Conservation (phyloP, 2,888 invertebrate species). For the Chorisops tibialis region DNA sequence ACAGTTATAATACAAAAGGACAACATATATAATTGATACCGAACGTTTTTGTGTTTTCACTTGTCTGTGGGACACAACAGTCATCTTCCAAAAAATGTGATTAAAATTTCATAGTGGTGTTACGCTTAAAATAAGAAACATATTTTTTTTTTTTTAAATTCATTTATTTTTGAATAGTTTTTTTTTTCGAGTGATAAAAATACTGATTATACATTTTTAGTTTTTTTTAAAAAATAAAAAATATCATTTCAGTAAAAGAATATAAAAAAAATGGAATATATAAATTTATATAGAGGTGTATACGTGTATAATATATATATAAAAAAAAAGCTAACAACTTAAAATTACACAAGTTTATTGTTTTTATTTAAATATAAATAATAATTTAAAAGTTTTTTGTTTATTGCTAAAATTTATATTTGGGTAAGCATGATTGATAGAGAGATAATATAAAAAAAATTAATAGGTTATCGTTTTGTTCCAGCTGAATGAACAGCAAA, state of each 20-base stretch:
- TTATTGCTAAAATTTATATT: no score
- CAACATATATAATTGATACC: no score
- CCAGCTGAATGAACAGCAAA: no score
- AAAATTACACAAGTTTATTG: slow-evolving; percentile 10
- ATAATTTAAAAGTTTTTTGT: slow-evolving; percentile 10
- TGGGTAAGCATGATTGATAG: no score
- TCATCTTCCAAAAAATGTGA: no score
- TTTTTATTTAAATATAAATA: slow-evolving; percentile 20
- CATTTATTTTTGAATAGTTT: slow-evolving; percentile 19
- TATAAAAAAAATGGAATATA: slow-evolving; percentile 23
- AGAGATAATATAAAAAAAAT: no score
- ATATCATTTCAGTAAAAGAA: slow-evolving; percentile 5
- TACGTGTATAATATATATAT: background rate
- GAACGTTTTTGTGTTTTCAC: no score
- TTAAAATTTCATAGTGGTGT: no score
- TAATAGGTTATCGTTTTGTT: no score
- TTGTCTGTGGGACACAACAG: no score
- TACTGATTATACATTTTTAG: background rate
- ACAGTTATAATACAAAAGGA: no score
- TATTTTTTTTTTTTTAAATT: slow-evolving; percentile 7
- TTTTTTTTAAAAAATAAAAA: slow-evolving; percentile 14
- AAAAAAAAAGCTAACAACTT: slow-evolving; percentile 19
- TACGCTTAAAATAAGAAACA: no score
- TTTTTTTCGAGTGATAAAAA: slow-evolving; percentile 11
- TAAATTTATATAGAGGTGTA: slow-evolving; percentile 8